phyloP scores from a whole-genome alignment of 2,888 invertebrate genomes.

The Catocala fraxini region DNA sequence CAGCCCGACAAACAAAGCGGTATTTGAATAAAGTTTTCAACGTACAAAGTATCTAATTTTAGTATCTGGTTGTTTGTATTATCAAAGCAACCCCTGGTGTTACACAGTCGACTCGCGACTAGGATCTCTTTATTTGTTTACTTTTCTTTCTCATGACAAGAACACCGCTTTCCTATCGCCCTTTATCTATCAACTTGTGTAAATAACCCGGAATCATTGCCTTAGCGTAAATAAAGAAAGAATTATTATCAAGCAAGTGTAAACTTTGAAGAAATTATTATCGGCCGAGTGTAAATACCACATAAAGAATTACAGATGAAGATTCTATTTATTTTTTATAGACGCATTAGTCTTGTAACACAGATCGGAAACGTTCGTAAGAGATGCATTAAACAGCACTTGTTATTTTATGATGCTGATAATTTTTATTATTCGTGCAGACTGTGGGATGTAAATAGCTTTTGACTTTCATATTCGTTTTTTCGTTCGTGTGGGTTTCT shows the following conservation, averaged over 20 bases:
- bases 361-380: slow-evolving; percentile 8
- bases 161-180: slow-evolving; percentile 76
- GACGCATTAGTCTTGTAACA: slow-evolving; percentile 14
- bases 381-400: slow-evolving; percentile 12
- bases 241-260: slow-evolving; percentile 77
- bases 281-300: slow-evolving; percentile 65
- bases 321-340: slow-evolving; percentile 52
- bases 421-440: slow-evolving; percentile 12
- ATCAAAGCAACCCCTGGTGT: slow-evolving; percentile 74
- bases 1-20: slow-evolving; percentile 37
- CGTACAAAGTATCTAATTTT: slow-evolving; percentile 46
- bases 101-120: slow-evolving; percentile 70
- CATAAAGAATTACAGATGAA: slow-evolving; percentile 61
- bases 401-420: slow-evolving; percentile 15
- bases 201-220: slow-evolving; percentile 77
- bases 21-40: slow-evolving; percentile 36
- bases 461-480: not conserved
- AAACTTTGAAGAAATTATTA: slow-evolving; percentile 74
- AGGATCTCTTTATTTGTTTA: slow-evolving; percentile 77
- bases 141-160: slow-evolving; percentile 76
- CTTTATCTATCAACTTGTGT: slow-evolving; percentile 82
- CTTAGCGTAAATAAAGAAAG: slow-evolving; percentile 77
- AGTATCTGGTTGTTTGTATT: slow-evolving; percentile 63
- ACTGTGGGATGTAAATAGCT: slow-evolving; percentile 2
- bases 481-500: not conserved